A percentile compares a stretch with the other conserved stretches of the same genome.
These are phyloP conservation scores for Enteromius treurensis DNA, from an alignment of 2,797 vertebrate species.

Conservation along the genomic window DNA sequence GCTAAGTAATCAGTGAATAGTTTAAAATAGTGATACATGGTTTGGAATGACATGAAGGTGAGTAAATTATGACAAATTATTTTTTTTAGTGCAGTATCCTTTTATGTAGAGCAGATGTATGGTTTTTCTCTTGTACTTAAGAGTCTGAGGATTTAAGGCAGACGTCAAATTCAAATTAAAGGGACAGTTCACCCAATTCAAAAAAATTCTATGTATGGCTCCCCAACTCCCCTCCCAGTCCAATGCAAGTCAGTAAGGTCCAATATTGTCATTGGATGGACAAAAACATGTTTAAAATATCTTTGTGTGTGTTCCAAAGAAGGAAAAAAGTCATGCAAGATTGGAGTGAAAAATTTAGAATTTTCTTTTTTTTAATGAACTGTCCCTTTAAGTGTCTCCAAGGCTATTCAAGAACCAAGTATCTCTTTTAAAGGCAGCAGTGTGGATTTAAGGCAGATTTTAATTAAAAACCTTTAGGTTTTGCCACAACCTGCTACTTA, in stretches of 20 bases:
- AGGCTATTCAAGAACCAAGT: constrained; percentile 59
- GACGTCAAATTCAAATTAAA: constrained; percentile 9
- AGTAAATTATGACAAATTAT: background rate
- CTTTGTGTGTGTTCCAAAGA: background rate
- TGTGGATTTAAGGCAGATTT: constrained; percentile 78
- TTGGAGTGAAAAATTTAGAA: background rate
- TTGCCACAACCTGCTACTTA: constrained; percentile 77
- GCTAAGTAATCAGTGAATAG: background rate
- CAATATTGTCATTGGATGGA: background rate
- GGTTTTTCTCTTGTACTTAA: background rate
- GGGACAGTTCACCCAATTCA: background rate
- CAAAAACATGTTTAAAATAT: constrained; percentile 1
- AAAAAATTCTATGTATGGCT: no score
- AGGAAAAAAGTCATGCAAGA: background rate
- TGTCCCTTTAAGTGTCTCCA: constrained; percentile 20
- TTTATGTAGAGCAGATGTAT: background rate
- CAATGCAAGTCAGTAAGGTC: background rate
- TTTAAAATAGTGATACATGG: background rate
- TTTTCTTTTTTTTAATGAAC: background rate
- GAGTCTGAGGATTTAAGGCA: constrained; percentile 45
- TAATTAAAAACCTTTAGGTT: constrained; percentile 16
- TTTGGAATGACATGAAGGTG: background rate
- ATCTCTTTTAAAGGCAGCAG: constrained; percentile 75
- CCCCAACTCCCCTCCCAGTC: no score
- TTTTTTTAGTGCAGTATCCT: background rate